phyloP scores from a whole-genome alignment of 1,140 invertebrate genomes.

The Argopecten irradians region DNA sequence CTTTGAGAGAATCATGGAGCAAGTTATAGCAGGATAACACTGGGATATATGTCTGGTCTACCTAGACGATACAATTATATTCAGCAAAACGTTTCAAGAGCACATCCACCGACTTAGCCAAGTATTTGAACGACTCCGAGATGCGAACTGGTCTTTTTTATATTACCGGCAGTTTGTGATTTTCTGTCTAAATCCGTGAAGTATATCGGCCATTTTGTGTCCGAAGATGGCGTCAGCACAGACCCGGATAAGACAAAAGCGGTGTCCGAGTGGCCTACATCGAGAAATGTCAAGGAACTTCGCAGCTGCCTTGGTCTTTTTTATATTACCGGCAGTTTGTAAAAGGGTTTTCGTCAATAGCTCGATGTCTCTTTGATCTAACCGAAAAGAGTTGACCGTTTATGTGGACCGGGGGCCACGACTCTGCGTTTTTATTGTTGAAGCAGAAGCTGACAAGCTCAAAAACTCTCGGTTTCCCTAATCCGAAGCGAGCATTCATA shows the following conservation, averaged over 20 bases:
- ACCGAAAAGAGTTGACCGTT: background rate
- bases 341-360: conserved; percentile 49
- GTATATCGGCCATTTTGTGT: conserved; percentile 32
- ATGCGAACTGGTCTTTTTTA: conserved; percentile 68
- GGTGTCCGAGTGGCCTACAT: conserved; percentile 29
- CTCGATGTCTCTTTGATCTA: conserved; percentile 44
- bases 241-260: conserved; percentile 24
- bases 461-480: background rate
- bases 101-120: background rate
- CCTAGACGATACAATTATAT: conserved; percentile 46
- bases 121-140: conserved; percentile 37
- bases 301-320: no score
- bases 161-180: conserved; percentile 67
- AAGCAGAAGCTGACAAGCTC: background rate
- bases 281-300: conserved; percentile 36
- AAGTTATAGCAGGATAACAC: conserved; percentile 46
- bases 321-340: conserved; percentile 58
- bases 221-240: background rate
- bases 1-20: conserved; percentile 43
- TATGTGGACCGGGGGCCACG: background rate
- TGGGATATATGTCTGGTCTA: conserved; percentile 37
- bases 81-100: conserved; percentile 35
- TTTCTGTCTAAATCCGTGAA: background rate
- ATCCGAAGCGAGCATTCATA: no score
- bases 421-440: background rate